phyloP scores from a whole-genome alignment of 2,888 invertebrate genomes.

The Drosophila bunnanda region DNA sequence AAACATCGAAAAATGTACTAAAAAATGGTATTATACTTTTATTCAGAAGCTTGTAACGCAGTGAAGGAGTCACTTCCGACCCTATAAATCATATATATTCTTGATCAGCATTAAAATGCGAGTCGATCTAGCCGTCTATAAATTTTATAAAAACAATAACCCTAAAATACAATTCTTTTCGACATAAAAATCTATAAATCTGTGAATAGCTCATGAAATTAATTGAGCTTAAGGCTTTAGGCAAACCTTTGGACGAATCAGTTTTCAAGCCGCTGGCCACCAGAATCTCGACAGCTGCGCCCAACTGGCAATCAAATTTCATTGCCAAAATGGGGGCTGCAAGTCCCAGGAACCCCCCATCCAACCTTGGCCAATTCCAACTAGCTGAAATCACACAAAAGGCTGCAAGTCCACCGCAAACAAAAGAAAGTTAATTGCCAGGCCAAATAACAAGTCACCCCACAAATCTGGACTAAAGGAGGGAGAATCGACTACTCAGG shows the following conservation, averaged over 20 bases:
- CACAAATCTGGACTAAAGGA: constrained; percentile 14
- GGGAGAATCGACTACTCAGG: not conserved
- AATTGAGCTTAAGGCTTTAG: not conserved
- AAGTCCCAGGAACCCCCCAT: not conserved
- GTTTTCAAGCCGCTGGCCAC: constrained; percentile 16
- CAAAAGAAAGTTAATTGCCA: constrained; percentile 70
- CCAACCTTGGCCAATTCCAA: constrained; percentile 11
- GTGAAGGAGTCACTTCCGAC: too few species aligned
- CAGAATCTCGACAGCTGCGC: constrained; percentile 66
- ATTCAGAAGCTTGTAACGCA: too few species aligned
- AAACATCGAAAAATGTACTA: too few species aligned
- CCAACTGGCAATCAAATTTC: constrained; percentile 61
- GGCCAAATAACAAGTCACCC: constrained; percentile 53
- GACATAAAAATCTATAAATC: too few species aligned
- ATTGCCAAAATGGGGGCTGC: constrained; percentile 39
- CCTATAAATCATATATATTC: too few species aligned
- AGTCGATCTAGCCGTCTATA: too few species aligned
- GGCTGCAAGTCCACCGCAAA: constrained; percentile 50
- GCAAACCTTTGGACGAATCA: not conserved
- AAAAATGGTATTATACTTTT: too few species aligned
- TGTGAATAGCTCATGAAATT: not conserved
- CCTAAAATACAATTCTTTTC: too few species aligned
- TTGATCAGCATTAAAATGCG: too few species aligned
- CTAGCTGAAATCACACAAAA: constrained; percentile 33
- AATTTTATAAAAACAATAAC: too few species aligned